phyloP scores from a whole-genome alignment of 2,113 vertebrate genomes.

The Ceratotherium simum region DNA sequence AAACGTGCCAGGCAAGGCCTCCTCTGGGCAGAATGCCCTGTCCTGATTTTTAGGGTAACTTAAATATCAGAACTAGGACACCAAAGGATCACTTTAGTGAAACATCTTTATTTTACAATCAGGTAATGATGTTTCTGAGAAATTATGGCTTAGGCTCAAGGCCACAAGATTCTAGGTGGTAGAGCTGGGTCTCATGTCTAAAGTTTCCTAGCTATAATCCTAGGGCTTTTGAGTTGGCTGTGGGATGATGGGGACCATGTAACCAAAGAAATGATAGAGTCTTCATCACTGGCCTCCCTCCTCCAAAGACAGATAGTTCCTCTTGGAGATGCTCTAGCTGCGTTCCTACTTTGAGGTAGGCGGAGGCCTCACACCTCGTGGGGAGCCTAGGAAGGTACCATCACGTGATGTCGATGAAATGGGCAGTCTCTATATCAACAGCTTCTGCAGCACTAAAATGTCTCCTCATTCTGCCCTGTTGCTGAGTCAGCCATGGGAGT shows the following conservation, averaged over 20 bases:
- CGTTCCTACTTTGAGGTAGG: not conserved
- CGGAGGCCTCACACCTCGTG: not conserved
- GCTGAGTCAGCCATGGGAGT: conserved; percentile 44
- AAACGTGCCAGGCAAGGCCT: not conserved
- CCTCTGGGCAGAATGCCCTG: not conserved
- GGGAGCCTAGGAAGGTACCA: not conserved
- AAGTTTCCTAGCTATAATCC: not conserved
- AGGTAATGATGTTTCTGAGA: conserved; percentile 15
- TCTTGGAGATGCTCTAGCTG: not conserved
- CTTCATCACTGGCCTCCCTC: not conserved
- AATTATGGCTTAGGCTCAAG: not conserved
- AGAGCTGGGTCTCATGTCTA: not conserved
- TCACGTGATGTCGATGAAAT: not conserved
- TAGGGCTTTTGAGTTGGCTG: not conserved
- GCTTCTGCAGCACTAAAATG: not conserved
- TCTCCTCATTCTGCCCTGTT: not conserved
- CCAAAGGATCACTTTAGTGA: not conserved
- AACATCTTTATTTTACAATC: conserved; percentile 47
- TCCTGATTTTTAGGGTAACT: not conserved
- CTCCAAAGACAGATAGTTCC: not conserved
- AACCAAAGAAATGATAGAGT: not conserved
- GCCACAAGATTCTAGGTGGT: not conserved
- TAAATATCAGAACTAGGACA: conserved; percentile 6
- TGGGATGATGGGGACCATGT: not conserved
- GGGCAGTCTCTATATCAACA: not conserved